Conservation (phyloP, 1,140 invertebrate species). For the Pachypeltis micranthus region DNA sequence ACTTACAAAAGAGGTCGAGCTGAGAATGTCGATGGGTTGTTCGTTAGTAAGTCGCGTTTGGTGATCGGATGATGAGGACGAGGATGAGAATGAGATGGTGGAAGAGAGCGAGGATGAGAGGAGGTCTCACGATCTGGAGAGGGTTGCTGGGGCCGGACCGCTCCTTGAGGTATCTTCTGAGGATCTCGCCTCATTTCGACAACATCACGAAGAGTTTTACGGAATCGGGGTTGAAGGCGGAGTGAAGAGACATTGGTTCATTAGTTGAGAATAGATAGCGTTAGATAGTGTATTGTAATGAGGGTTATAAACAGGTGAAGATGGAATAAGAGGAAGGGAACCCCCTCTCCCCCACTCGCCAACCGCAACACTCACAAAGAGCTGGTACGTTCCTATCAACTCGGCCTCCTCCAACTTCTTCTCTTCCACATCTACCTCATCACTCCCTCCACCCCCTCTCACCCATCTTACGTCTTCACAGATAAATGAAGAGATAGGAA, state of each 20-base stretch:
- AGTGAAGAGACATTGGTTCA: conserved; percentile 1
- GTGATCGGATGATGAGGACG: not conserved
- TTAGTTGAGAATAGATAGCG: conserved; percentile 7
- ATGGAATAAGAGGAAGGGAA: not conserved
- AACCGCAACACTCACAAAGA: not conserved
- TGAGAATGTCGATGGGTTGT: too few relatives aligned
- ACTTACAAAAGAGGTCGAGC: too few relatives aligned
- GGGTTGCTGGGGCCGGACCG: too few relatives aligned
- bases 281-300: conserved; percentile 7
- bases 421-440: too few relatives aligned
- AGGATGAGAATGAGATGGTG: not conserved
- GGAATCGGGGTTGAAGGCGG: not conserved
- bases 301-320: conserved; percentile 3
- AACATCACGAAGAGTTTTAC: not conserved
- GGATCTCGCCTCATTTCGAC: not conserved
- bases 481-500: conserved; percentile 9
- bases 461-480: too few relatives aligned
- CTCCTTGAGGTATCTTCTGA: not conserved
- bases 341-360: not conserved
- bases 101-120: not conserved
- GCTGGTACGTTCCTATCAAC: too few relatives aligned
- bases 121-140: not conserved
- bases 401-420: too few relatives aligned
- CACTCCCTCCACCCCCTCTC: not conserved
- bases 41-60: too few relatives aligned